Percentiles rank a stretch among this genome's conserved stretches.
Conservation (phyloP, 2,113 vertebrate species). For the Pterocles orientalis region DNA sequence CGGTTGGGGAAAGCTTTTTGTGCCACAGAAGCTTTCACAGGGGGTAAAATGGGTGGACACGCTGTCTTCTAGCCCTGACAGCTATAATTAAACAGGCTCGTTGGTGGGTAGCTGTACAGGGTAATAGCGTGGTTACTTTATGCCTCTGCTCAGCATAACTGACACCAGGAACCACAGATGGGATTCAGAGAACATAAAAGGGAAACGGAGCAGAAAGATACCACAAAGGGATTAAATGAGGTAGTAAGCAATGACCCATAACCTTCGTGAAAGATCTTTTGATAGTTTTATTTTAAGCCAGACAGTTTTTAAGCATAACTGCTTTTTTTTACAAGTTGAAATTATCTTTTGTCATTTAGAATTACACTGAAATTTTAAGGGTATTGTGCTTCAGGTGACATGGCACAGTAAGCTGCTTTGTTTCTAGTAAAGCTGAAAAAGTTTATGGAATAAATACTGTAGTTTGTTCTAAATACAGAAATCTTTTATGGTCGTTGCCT, state of each 20-base stretch:
- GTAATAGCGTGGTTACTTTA: neutral
- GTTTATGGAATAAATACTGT: neutral
- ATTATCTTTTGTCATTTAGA: neutral
- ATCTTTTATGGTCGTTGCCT: neutral
- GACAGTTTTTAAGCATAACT: slow-evolving; percentile 21
- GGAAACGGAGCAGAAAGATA: slow-evolving; percentile 71
- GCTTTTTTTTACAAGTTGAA: neutral
- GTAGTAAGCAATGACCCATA: slow-evolving; percentile 67
- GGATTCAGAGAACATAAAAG: slow-evolving; percentile 21
- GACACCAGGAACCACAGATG: neutral
- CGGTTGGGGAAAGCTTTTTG: neutral
- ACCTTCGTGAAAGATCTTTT: slow-evolving; percentile 30
- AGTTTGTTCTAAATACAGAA: neutral
- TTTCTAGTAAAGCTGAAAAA: neutral
- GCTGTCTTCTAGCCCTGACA: neutral
- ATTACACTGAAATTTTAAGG: neutral
- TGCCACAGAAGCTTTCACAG: neutral
- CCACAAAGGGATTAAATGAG: slow-evolving; percentile 69
- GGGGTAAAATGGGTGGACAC: neutral
- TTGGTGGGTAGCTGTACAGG: neutral
- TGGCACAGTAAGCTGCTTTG: neutral
- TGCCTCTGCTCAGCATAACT: neutral
- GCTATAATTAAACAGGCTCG: neutral
- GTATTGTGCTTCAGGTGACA: neutral
- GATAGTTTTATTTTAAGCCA: slow-evolving; percentile 47